Conservation (phyloP, 2,888 invertebrate species). For the Archaeoteleia sp. region DNA sequence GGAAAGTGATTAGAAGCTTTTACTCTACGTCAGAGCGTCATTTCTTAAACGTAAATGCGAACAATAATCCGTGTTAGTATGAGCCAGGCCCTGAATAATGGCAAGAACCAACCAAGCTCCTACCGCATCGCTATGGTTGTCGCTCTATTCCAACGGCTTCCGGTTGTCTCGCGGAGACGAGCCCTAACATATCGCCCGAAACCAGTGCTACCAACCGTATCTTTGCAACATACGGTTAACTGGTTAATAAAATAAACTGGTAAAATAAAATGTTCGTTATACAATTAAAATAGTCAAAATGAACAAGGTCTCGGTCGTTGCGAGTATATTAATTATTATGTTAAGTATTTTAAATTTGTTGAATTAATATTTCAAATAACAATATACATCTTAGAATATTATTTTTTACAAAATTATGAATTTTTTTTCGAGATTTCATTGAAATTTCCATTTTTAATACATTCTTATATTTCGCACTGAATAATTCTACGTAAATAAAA, state of each 20-base stretch:
- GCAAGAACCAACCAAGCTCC: conserved; percentile 53
- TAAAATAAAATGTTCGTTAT: too few relatives aligned
- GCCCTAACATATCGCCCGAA: conserved; percentile 44
- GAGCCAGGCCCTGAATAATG: conserved; percentile 56
- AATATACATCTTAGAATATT: too few relatives aligned
- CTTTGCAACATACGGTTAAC: conserved; percentile 35
- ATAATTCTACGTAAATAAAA: too few relatives aligned
- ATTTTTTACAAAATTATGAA: too few relatives aligned
- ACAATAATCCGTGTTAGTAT: conserved; percentile 35
- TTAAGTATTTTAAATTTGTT: too few relatives aligned
- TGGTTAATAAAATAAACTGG: conserved; percentile 46
- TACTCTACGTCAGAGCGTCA: conserved; percentile 14
- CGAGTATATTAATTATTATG: too few relatives aligned
- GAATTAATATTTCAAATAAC: too few relatives aligned
- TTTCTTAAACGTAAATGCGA: conserved; percentile 22
- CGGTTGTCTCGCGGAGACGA: conserved; percentile 42
- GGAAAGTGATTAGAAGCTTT: conserved; percentile 14
- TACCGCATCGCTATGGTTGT: conserved; percentile 53
- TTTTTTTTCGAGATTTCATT: too few relatives aligned
- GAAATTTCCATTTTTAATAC: too few relatives aligned
- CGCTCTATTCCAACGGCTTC: conserved; percentile 52
- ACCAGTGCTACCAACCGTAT: conserved; percentile 37
- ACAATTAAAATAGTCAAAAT: too few relatives aligned
- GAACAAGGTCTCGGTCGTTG: too few relatives aligned
- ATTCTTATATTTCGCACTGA: too few relatives aligned